Base-by-base conservation (phyloP, 1,140 invertebrate species). In the Drosophila navojoa region DNA sequence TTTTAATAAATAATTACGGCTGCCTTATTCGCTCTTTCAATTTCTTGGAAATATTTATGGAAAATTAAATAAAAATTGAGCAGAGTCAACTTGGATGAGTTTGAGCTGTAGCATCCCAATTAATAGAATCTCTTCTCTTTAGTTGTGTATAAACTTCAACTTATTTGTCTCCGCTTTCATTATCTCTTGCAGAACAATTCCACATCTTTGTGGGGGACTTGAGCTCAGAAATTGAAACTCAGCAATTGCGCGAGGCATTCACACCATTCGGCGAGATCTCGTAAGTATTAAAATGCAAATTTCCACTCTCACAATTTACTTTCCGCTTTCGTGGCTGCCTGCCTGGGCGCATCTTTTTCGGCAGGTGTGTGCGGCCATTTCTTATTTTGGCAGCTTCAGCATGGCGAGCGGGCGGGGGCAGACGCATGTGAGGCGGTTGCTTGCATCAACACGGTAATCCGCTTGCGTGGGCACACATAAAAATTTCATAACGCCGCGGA, bases 121-220 rank as follows among this genome's bases (percentile, higher is more conserved):
- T 11, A 38, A 38, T 3, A 13, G 35, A n/a, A n/a, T 38, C 9
- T 13, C 11, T 3, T 6, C 35, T 38, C 35, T 38, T 38, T 11
- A 38, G 35, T 38, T 38, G 10, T 38, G 35, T 11, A 42, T n/a
- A 5, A 9, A 44, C 1, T 19, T 2, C 38, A 53, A 16, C 19
- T 22, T 44, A 53, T 67, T 40, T 40, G 11, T 40, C 25, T 40
- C 42, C 25, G 11, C 22, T 63, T 22, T 62, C 38, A 55, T 50
- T 71, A 38, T 61, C 57, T 93, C 93, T 93, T 93, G 69, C 94
- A 93, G 99, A 98, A 93, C 98, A 99, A 93, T 98, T 98, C 93
- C 98, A 99, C 94, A 99, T 99, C 93, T 99, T 99, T 93, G 98
- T 99, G 63, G 99, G 99, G 53, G 99, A 99, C 93, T 94, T 99